phyloP scores from a whole-genome alignment of 2,113 vertebrate genomes.

The Noturus placidus region DNA sequence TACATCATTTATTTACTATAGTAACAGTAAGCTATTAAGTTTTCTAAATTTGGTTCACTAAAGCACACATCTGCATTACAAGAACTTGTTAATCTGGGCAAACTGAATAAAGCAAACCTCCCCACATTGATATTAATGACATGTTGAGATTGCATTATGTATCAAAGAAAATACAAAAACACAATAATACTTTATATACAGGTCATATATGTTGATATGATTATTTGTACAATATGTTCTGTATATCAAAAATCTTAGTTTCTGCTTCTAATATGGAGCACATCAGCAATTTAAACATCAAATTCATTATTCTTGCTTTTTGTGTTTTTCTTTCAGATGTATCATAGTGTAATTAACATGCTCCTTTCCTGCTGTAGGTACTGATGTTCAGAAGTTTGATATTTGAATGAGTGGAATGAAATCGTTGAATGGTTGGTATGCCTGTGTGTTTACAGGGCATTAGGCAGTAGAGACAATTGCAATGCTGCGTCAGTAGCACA shows the following conservation, averaged over 20 bases:
- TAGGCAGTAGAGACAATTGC: slow-evolving; percentile 28
- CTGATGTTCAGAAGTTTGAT: background rate
- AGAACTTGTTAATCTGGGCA: too few relatives aligned
- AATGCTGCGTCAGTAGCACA: slow-evolving; percentile 2
- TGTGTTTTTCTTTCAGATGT: background rate
- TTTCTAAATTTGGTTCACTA: too few relatives aligned
- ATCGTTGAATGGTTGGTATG: background rate
- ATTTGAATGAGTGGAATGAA: background rate
- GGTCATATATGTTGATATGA: background rate
- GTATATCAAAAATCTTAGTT: background rate
- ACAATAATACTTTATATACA: background rate
- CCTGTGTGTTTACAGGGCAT: slow-evolving; percentile 20
- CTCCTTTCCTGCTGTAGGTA: background rate
- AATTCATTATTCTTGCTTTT: background rate
- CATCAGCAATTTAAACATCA: background rate
- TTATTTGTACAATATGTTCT: background rate
- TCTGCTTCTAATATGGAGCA: background rate
- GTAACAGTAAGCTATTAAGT: too few relatives aligned
- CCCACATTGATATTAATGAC: background rate
- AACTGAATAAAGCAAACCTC: too few relatives aligned
- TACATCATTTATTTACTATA: too few relatives aligned
- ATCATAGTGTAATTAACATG: background rate
- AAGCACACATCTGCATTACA: too few relatives aligned
- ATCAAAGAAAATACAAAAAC: background rate
- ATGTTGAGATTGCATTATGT: background rate